Evolutionary conservation across 2,113 vertebrate species (phyloP), one percentile per base, ranked within the genome.

Genomic region (Pelobates fuscus): DNA sequence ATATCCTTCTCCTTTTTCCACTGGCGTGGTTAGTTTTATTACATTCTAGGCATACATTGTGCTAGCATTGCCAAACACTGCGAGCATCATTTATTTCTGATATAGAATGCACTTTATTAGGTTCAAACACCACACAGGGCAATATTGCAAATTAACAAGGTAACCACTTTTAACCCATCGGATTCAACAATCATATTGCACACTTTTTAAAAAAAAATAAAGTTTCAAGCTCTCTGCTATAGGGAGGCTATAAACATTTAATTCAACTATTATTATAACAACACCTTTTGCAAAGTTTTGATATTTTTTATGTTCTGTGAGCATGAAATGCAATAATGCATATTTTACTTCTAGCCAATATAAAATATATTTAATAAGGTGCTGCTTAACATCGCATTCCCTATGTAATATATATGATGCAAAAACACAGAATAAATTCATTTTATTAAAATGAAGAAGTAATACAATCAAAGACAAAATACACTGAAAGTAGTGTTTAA

Each of bases 1-100:
- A 75, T 75, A 75, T 75, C 71, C 71, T 75, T 58, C 63, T 75
- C 71, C 58, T 75, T 75, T 75, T 75, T 72, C 70, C 63, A 43
- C 59, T 32, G 49, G 32, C 71, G 62, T 62, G 71, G 67, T 43
- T 67, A 67, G 63, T 64, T 75, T 74, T 75, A 75, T 67, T 65
- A 67, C 71, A 75, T 75, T 75, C 71, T 46, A 75, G 14, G 71
- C 63, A 75, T 67, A 75, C 52, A 23, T 27, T 57, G 49, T 44
- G 54, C 55, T 75, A 66, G 30, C 52, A 44, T n/a, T 75, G 63
- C 71, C 71, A 75, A 75, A 41, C 66, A 49, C 30, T 59, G 41
- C 59, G 71, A 37, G 63, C 71, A 72, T 67, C 62, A 75, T 75
- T 43, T 75, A 67, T 64, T 67, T 75, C 63, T 75, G 71, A 75